phyloP scores from a whole-genome alignment of 2,888 invertebrate species.

The Cyrtodaria siliqua region DNA sequence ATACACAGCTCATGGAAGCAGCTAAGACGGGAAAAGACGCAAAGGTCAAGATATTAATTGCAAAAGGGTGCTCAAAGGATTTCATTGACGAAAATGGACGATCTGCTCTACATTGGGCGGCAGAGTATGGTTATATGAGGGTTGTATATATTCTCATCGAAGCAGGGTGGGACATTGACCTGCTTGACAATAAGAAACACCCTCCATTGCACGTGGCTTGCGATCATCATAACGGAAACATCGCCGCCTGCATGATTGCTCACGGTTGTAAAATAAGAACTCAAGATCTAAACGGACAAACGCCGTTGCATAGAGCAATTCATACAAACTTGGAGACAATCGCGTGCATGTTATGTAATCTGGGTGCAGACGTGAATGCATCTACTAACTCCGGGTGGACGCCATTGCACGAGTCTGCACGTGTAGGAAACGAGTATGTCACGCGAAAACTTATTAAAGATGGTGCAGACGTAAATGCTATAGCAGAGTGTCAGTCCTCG shows the following conservation, averaged over 20 bases:
- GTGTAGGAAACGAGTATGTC: slow-evolving; percentile 77
- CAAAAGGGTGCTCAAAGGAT: slow-evolving; percentile 55
- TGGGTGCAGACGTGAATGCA: slow-evolving; percentile 96
- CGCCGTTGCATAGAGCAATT: slow-evolving; percentile 79
- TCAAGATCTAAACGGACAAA: slow-evolving; percentile 69
- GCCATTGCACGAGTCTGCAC: slow-evolving; percentile 95
- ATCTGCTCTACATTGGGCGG: slow-evolving; percentile 80
- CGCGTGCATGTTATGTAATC: slow-evolving; percentile 74
- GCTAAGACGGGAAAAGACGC: slow-evolving; percentile 75
- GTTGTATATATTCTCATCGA: slow-evolving; percentile 73
- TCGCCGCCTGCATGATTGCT: slow-evolving; percentile 74
- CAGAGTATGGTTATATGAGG: slow-evolving; percentile 75
- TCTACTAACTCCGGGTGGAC: slow-evolving; percentile 99
- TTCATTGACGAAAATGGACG: slow-evolving; percentile 69
- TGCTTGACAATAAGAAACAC: slow-evolving; percentile 73
- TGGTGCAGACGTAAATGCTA: slow-evolving; percentile 75
- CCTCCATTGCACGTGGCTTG: slow-evolving; percentile 79
- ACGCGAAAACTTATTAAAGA: slow-evolving; percentile 70
- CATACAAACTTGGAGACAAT: slow-evolving; percentile 76
- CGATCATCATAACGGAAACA: slow-evolving; percentile 74
- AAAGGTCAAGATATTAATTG: slow-evolving; percentile 65
- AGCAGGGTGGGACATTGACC: slow-evolving; percentile 71
- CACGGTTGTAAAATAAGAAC: slow-evolving; percentile 76
- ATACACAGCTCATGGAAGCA: slow-evolving; percentile 72
- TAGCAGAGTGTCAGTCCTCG: slow-evolving; percentile 74